These are phyloP conservation scores for Mustela nigripes DNA, from an alignment of 2,113 vertebrate genomes.

Conservation along the genomic window DNA sequence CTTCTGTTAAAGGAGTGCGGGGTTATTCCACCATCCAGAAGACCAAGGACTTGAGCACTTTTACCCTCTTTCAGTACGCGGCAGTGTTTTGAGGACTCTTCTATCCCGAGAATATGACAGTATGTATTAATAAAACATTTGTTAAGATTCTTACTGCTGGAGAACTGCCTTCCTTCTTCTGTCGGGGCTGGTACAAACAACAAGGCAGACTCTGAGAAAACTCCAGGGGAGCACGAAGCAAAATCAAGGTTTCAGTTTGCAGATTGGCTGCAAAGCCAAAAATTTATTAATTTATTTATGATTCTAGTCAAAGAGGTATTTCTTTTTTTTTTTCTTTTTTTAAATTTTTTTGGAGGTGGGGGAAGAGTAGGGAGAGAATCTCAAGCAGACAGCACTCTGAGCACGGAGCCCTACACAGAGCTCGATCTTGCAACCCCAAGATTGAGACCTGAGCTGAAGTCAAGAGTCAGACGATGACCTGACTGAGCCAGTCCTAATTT, in stretches of 20 bases:
- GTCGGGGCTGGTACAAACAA: background rate
- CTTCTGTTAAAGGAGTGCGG: background rate
- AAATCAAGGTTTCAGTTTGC: background rate
- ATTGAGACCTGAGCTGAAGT: background rate
- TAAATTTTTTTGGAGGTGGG: background rate
- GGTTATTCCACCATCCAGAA: background rate
- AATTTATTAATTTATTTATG: slow-evolving; percentile 38
- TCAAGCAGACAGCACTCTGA: background rate
- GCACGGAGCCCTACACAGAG: background rate
- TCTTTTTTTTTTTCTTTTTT: background rate
- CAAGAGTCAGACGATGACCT: background rate
- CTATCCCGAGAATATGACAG: background rate
- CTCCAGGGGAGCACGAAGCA: background rate
- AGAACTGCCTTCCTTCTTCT: rapidly evolving
- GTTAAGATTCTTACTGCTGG: background rate
- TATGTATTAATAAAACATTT: slow-evolving; percentile 85
- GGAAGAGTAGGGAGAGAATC: background rate
- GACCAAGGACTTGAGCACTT: background rate
- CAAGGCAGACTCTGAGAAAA: background rate
- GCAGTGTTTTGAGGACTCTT: background rate
- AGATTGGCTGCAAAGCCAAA: background rate
- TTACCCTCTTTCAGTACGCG: rapidly evolving
- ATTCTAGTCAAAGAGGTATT: background rate
- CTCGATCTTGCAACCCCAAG: background rate
- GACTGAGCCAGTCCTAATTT: background rate